Evolutionary conservation across 37 sponge, comb jelly and placozoan species (phyloP).

Genomic region (Bolinopsis microptera): DNA sequence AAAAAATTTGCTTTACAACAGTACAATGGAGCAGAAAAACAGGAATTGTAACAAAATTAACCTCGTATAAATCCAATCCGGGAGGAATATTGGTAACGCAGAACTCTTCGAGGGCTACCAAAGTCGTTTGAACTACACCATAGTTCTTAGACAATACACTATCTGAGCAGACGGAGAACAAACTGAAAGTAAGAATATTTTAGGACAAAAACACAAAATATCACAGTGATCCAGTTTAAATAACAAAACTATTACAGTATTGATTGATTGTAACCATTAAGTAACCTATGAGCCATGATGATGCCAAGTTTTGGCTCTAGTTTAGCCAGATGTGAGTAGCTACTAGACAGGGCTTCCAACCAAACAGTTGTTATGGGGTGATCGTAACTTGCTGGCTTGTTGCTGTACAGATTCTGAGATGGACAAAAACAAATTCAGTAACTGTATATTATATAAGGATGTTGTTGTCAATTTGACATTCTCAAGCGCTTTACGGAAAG

Average conservation of each 20-base stretch:
- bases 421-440: not conserved
- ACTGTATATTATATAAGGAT: no score
- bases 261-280: no score
- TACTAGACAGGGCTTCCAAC: conserved; percentile 3
- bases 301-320: conserved; percentile 50
- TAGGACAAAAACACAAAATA: no score
- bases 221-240: no score
- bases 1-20: no score
- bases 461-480: no score
- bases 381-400: conserved; percentile 12
- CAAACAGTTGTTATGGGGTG: conserved; percentile 41
- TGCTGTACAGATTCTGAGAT: conserved; percentile 13
- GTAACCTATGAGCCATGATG: conserved; percentile 44
- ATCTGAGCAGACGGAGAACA: not conserved
- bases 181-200: not conserved
- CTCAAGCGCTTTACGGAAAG: no score
- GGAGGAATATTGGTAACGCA: not conserved
- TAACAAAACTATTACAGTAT: no score
- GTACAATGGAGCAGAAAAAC: no score
- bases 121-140: conserved; percentile 41
- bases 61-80: not conserved
- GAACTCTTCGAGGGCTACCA: conserved; percentile 36
- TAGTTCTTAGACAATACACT: not conserved
- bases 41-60: not conserved
- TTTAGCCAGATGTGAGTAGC: not conserved